These are phyloP conservation scores for Sebastiscus tertius DNA, from an alignment of 2,797 vertebrate species.

Conservation along the genomic window DNA sequence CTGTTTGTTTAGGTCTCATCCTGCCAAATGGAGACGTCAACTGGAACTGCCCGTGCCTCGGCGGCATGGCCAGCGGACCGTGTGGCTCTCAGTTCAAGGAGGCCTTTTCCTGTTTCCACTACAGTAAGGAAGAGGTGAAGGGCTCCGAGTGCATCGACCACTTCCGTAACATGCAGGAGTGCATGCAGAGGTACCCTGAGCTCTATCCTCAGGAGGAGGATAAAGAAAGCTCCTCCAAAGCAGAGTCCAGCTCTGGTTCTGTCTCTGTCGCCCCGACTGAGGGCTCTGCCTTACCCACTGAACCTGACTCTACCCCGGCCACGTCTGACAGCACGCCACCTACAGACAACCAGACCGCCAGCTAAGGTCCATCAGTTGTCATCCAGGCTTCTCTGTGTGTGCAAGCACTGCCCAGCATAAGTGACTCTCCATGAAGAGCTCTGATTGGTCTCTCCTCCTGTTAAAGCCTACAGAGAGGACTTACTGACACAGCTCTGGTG, in stretches of 20 bases:
- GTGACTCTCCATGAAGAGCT: slow-evolving; percentile 39
- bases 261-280: slow-evolving; percentile 10
- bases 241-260: slow-evolving; percentile 15
- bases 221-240: slow-evolving; percentile 71
- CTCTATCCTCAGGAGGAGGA: slow-evolving; percentile 94
- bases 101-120: slow-evolving; percentile 97
- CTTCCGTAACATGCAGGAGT: slow-evolving; percentile 95
- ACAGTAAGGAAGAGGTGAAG: slow-evolving; percentile 94
- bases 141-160: slow-evolving; percentile 94
- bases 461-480: slow-evolving; percentile 6
- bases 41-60: slow-evolving; percentile 98
- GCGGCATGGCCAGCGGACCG: slow-evolving; percentile 97
- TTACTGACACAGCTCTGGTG: slow-evolving; percentile 9
- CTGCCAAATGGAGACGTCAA: slow-evolving; percentile 95
- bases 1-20: slow-evolving; percentile 87
- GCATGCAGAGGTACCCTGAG: slow-evolving; percentile 96
- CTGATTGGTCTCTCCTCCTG: slow-evolving; percentile 5
- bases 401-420: slow-evolving; percentile 31
- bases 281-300: slow-evolving; percentile 49
- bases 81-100: slow-evolving; percentile 98
- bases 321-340: slow-evolving; percentile 31
- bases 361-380: slow-evolving; percentile 59
- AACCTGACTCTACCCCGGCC: slow-evolving; percentile 58
- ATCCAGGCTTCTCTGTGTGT: slow-evolving; percentile 23
- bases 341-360: slow-evolving; percentile 65